Base-by-base conservation (phyloP, 2,797 vertebrate species). In the Leptodactylus fallax region DNA sequence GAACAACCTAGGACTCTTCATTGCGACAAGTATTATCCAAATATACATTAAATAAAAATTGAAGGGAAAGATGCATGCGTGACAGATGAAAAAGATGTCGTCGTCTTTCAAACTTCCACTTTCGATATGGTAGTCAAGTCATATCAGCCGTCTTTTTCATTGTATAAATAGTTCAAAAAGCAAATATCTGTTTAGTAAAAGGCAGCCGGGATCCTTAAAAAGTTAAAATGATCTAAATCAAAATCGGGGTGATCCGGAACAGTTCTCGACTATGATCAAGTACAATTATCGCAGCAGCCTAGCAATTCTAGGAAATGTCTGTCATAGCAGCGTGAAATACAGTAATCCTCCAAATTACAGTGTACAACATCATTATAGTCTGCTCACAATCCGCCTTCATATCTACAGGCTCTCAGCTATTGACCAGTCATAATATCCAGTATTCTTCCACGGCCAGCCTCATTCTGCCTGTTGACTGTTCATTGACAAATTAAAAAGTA, bases 281-380 rank as follows among this genome's bases (percentile, higher is more conserved):
- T 94, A 95, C 93, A 94, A 93, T 95, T 92, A 91, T 92, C 94
- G 97, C 95, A 97, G 96, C 96, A 97, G 96, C 94, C 94, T 93
- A 96, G 96, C 96, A 96, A 94, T 93, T 95, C 80, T 95, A 92
- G 91, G 91, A 95, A 96, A 95, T 95, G 93, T 94, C 95, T 94
- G 93, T 95, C 91, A 91, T 93, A 95, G 93, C 95, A 96, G 93
- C 94, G 93, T 93, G 92, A 95, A 93, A 94, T 95, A 96, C 94
- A 96, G 93, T 94, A 93, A 94, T 94, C 91, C 92, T 94, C 92
- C 94, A 25, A 95, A 95, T 95, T 96, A 96, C 95, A 95, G 95
- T 94, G 94, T 94, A 94, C 90, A 91, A 89, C 93, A 91, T 95
- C 95, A 94, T 92, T 93, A 94, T 89, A 90, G 95, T 92, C 93